Base-by-base conservation (phyloP, 2,797 vertebrate species). In the Myotis findleyi region DNA sequence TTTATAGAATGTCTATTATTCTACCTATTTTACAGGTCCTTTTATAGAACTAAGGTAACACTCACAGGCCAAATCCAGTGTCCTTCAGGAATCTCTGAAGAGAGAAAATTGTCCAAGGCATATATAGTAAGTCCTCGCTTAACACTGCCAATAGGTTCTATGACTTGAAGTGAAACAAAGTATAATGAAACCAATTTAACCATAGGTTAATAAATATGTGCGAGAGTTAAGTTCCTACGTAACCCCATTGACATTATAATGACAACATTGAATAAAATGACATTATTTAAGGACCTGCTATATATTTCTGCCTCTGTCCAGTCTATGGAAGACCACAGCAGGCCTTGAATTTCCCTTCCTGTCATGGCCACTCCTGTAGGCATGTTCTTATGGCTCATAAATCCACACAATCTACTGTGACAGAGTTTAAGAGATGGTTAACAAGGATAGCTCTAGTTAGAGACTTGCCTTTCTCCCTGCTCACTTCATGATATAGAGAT, bases 41-140 rank as follows among this genome's bases (percentile, higher is more conserved):
- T 97, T 97, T 91, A 96, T 0, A 92, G 62, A 59, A 59, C 92
- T 68, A 82, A 82, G 97, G 88, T 93, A 92, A 94, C 38, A 93
- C 69, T 87, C 80, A 62, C 0, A 11, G 20, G 17, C 6, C 21
- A 66, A 76, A 68, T 66, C 38, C 51, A 76, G 38, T 68, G 4
- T 23, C 57, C 57, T 75, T 1, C 4, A 77, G n/a, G 62, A 87
- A 33, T 49, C 44, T 81, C 53, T 59, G 25, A 21, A 83, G 68
- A 84, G 51, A 81, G 33, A 73, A 94, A 87, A n/a, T 5, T 64
- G 18, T 57, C 33, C 36, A 27, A 47, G 49, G 4, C 30, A 49
- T 17, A 1, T 3, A 66, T 21, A 66, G 41, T 25, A 49, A 62
- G 41, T 64, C 38, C 57, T 64, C 20, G 33, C 30, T 66, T 66